phyloP scores from a whole-genome alignment of 2,888 invertebrate genomes.

The Syrphus vitripennis region DNA sequence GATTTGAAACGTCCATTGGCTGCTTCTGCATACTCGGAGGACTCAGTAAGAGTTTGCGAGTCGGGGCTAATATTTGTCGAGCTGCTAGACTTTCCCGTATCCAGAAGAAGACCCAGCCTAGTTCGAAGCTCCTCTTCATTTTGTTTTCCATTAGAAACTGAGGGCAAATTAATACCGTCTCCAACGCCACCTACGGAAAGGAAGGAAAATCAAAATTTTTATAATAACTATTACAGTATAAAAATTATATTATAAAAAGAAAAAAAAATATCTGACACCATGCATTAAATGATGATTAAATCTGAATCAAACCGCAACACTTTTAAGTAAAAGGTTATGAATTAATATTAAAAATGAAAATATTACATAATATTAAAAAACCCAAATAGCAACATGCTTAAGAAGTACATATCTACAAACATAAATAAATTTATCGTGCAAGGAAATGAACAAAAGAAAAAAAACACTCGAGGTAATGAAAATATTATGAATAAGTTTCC shows the following conservation, averaged over 20 bases:
- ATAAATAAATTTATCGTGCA: conserved; percentile 10
- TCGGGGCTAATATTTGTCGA: conserved; percentile 77
- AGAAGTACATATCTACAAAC: conserved; percentile 13
- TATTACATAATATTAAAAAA: background rate
- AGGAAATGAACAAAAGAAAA: conserved; percentile 16
- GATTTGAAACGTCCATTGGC: conserved; percentile 60
- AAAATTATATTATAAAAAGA: background rate
- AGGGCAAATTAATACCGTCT: conserved; percentile 72
- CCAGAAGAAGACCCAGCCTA: conserved; percentile 77
- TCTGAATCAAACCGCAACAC: background rate
- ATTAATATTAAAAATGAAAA: background rate
- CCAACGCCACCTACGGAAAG: conserved; percentile 38
- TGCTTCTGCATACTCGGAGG: conserved; percentile 70
- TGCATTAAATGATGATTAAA: background rate
- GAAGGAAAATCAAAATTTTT: background rate
- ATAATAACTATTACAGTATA: too few relatives aligned
- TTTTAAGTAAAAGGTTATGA: background rate
- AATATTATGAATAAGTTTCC: conserved; percentile 76
- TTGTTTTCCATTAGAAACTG: conserved; percentile 75
- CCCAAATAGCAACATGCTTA: conserved; percentile 46
- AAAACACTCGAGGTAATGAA: conserved; percentile 41
- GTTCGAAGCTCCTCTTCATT: conserved; percentile 79
- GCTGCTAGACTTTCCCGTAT: conserved; percentile 76
- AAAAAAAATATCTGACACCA: background rate
- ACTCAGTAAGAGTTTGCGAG: conserved; percentile 76